A percentile compares a stretch with the other conserved stretches of the same genome.
Conservation (phyloP, 2,113 vertebrate genomes). For the Danionella cerebrum region DNA sequence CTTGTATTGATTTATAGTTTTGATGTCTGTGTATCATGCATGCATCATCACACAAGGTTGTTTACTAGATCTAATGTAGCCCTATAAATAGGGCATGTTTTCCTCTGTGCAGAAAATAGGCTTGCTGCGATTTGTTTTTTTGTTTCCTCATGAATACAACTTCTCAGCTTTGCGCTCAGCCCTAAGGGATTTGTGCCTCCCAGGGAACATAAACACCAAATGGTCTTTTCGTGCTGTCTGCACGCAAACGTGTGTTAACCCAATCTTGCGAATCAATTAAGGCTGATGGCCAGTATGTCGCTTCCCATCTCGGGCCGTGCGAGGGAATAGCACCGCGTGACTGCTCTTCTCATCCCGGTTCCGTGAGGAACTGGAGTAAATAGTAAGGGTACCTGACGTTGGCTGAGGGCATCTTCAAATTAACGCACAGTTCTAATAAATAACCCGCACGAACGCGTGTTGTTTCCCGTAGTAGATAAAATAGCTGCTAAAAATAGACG, state of each 20-base stretch:
- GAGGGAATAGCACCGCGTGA: conserved; percentile 34
- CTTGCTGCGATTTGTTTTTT: not conserved
- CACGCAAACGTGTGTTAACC: conserved; percentile 28
- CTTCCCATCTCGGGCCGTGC: not conserved
- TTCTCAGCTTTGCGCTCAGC: not conserved
- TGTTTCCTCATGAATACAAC: not conserved
- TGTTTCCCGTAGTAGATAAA: not conserved
- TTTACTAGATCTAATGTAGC: not conserved
- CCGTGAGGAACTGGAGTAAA: conserved; percentile 18
- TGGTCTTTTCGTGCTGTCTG: conserved; percentile 25
- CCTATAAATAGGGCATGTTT: not conserved
- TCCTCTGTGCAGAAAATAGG: not conserved
- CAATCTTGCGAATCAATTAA: conserved; percentile 29
- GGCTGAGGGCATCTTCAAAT: not conserved
- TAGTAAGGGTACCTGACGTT: not conserved
- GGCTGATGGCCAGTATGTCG: conserved; percentile 19
- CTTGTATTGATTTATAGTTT: too few relatives aligned
- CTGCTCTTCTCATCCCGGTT: conserved; percentile 21
- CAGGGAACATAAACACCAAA: conserved; percentile 28
- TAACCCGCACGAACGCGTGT: not conserved
- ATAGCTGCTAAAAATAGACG: not conserved
- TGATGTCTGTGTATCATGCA: too few relatives aligned
- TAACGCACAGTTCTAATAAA: not conserved
- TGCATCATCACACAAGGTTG: too few relatives aligned
- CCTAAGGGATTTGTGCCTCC: conserved; percentile 26